Conservation (phyloP, 2,113 vertebrate genomes). For the Atlantisia rogersi region DNA sequence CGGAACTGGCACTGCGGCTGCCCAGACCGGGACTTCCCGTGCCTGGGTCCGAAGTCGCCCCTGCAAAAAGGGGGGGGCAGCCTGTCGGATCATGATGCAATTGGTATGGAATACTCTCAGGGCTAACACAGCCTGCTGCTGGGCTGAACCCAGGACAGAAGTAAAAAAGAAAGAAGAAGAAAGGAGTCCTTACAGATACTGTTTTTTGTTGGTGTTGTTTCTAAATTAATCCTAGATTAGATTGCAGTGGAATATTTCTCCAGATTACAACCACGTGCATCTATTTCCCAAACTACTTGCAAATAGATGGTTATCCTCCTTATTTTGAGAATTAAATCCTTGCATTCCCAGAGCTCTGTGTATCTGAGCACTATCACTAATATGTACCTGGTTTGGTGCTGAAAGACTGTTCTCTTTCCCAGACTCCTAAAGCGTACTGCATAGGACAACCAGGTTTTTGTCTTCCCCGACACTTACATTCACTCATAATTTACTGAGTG, state of each 20-base stretch:
- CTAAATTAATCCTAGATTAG: neutral
- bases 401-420: neutral
- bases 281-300: accelerated
- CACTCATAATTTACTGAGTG: neutral
- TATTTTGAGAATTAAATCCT: neutral
- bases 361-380: neutral
- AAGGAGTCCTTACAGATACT: neutral
- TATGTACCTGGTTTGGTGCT: neutral
- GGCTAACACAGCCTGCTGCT: no score
- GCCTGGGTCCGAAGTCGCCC: no score
- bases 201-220: neutral
- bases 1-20: no score
- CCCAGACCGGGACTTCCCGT: no score
- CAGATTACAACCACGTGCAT: neutral
- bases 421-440: neutral
- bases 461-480: neutral
- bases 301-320: neutral
- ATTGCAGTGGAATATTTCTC: neutral
- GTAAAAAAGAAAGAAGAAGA: no score
- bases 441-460: neutral
- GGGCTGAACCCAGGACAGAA: no score
- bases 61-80: no score
- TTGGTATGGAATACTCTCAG: no score
- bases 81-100: no score
- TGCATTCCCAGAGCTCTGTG: neutral